Percentiles rank a stretch among this genome's conserved stretches.
These are phyloP conservation scores for Amphilophus citrinellus DNA, from an alignment of 2,113 vertebrate species.

Conservation along the genomic window DNA sequence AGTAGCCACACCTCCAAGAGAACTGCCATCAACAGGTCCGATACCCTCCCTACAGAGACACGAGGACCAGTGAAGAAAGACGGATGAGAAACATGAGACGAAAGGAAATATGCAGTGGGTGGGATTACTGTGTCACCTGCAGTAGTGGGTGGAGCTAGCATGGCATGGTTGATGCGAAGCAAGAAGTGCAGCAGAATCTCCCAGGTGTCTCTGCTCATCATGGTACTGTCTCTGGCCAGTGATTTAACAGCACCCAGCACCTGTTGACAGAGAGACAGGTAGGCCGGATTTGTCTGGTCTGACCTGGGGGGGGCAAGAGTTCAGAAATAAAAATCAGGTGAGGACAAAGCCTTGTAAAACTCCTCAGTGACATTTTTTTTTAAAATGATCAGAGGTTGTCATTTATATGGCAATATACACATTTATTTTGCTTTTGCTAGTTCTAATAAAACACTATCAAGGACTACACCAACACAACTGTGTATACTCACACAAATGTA, in stretches of 20 bases:
- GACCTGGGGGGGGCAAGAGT: constrained; percentile 72
- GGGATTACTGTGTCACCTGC: constrained; percentile 29
- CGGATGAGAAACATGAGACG: neutral
- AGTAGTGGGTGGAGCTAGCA: constrained; percentile 87
- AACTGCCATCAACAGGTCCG: constrained; percentile 90
- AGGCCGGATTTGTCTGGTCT: constrained; percentile 84
- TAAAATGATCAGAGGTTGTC: no score
- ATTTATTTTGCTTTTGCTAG: no score
- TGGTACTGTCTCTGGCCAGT: constrained; percentile 87
- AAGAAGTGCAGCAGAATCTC: constrained; percentile 93
- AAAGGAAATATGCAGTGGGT: neutral
- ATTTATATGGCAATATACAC: no score
- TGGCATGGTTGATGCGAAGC: constrained; percentile 91
- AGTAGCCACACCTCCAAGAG: constrained; percentile 94
- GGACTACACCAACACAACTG: neutral
- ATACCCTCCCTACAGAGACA: constrained; percentile 80
- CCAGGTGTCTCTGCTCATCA: constrained; percentile 94
- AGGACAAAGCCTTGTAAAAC: no score
- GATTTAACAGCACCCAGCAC: constrained; percentile 92
- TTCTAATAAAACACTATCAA: no score
- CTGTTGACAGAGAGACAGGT: constrained; percentile 90
- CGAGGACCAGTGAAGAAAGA: neutral
- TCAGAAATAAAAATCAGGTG: neutral
- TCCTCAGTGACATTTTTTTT: no score
- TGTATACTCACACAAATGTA: neutral